Percentiles rank a stretch among this genome's conserved stretches.
phyloP scores from a whole-genome alignment of 2,888 invertebrate species.

The Lochmaea crataegi region DNA sequence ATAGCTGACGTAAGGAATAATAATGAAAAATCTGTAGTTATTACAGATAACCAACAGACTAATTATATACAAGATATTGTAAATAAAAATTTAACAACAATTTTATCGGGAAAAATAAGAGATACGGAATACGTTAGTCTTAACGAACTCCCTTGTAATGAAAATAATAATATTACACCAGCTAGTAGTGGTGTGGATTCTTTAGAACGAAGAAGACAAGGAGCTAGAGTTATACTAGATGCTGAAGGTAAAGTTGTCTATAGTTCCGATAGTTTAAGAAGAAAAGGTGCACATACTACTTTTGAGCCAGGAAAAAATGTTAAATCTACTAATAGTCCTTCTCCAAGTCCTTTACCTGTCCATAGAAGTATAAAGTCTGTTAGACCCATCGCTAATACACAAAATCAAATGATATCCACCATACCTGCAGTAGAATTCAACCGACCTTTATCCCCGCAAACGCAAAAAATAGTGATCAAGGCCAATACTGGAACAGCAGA shows the following conservation, averaged over 20 bases:
- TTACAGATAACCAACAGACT: slow-evolving; percentile 70
- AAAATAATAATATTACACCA: slow-evolving; percentile 48
- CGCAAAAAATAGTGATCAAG: slow-evolving; percentile 70
- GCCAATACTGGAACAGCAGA: slow-evolving; percentile 68
- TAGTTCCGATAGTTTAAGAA: slow-evolving; percentile 85
- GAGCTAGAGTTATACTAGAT: slow-evolving; percentile 84
- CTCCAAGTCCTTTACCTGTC: slow-evolving; percentile 66
- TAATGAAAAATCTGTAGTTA: slow-evolving; percentile 72
- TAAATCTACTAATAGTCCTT: slow-evolving; percentile 69
- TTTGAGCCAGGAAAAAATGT: slow-evolving; percentile 91
- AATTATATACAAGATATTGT: slow-evolving; percentile 71
- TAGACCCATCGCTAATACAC: slow-evolving; percentile 61
- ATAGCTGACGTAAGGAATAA: slow-evolving; percentile 86
- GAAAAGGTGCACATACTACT: slow-evolving; percentile 85
- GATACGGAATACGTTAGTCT: slow-evolving; percentile 85
- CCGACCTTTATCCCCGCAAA: slow-evolving; percentile 72
- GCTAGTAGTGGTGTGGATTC: slow-evolving; percentile 61
- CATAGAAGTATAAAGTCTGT: slow-evolving; percentile 64
- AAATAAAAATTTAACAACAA: slow-evolving; percentile 72
- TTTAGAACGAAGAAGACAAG: slow-evolving; percentile 70
- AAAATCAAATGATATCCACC: slow-evolving; percentile 47
- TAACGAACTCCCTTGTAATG: slow-evolving; percentile 76
- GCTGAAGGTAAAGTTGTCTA: slow-evolving; percentile 90
- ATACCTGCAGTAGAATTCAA: slow-evolving; percentile 51
- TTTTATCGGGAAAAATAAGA: slow-evolving; percentile 70